A percentile compares a stretch with the other conserved stretches of the same genome.
phyloP scores from a whole-genome alignment of 2,888 invertebrate species.

The Apotomis capreana region DNA sequence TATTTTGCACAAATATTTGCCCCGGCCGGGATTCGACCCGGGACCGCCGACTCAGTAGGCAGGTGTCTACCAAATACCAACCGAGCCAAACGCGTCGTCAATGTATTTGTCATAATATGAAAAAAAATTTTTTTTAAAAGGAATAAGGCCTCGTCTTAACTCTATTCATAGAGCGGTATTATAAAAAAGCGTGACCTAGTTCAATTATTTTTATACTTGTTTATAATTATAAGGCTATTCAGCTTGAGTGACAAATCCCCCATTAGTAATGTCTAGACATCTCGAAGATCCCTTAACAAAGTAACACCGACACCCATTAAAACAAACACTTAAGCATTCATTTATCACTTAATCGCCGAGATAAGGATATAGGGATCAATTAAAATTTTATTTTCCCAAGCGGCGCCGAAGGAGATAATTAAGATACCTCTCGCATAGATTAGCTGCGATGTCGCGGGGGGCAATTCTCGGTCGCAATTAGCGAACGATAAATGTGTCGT shows the following conservation, averaged over 20 bases:
- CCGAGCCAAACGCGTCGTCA: too few species aligned
- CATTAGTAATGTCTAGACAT: constrained; percentile 1
- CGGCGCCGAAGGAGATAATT: constrained; percentile 58
- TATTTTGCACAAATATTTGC: too few species aligned
- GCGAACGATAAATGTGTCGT: constrained; percentile 46
- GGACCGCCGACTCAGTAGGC: too few species aligned
- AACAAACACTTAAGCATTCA: constrained; percentile 46
- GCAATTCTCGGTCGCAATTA: constrained; percentile 72
- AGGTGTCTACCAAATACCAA: too few species aligned
- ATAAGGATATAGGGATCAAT: constrained; percentile 58
- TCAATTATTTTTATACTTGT: too few species aligned
- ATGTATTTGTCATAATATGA: too few species aligned
- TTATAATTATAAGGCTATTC: too few species aligned
- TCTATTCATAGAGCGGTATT: too few species aligned
- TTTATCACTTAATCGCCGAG: constrained; percentile 61
- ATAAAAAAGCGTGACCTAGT: too few species aligned
- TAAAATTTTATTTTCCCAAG: constrained; percentile 63
- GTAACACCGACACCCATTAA: constrained; percentile 21
- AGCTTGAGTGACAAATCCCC: not conserved
- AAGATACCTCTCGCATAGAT: constrained; percentile 68
- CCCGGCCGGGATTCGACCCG: too few species aligned
- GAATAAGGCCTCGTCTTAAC: too few species aligned
- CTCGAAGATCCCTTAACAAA: constrained; percentile 35
- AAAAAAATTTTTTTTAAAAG: too few species aligned
- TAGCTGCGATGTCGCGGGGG: constrained; percentile 54